Evolutionary conservation across 1,140 invertebrate genomes (phyloP).

Genomic region (Ceratosolen solmsi): DNA sequence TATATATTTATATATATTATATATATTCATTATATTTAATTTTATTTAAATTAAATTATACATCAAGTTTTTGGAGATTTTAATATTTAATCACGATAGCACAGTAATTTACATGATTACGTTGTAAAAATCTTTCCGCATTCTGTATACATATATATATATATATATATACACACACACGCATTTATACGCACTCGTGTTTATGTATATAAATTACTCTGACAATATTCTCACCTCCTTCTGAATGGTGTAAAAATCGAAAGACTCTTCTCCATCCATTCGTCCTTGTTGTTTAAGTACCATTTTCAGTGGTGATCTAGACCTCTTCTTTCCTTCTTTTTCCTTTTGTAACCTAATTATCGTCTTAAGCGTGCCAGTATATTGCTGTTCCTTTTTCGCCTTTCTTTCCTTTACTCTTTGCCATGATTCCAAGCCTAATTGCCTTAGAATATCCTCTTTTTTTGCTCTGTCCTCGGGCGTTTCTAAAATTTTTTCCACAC

Average conservation of each 20-base stretch:
- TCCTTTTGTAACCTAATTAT: constrained; percentile 81
- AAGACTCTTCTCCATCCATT: constrained; percentile 75
- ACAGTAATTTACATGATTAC: too few species aligned
- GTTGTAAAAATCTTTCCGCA: too few species aligned
- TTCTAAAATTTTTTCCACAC: constrained; percentile 65
- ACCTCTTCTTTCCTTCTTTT: constrained; percentile 76
- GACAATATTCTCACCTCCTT: constrained; percentile 77
- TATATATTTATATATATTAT: too few species aligned
- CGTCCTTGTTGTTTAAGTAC: constrained; percentile 84
- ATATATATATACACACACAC: neutral
- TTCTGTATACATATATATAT: too few species aligned
- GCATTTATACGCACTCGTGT: too few species aligned
- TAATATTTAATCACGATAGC: too few species aligned
- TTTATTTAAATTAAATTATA: too few species aligned
- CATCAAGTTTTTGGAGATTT: too few species aligned
- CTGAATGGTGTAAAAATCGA: constrained; percentile 83
- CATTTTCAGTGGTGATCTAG: constrained; percentile 83
- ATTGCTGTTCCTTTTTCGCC: constrained; percentile 71
- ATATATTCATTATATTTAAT: too few species aligned
- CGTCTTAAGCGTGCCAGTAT: constrained; percentile 85
- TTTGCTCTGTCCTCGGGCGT: constrained; percentile 74
- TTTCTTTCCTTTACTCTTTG: constrained; percentile 68
- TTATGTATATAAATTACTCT: too few species aligned
- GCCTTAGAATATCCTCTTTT: constrained; percentile 71
- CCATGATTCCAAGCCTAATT: constrained; percentile 69